Base-by-base conservation (phyloP, 2,113 vertebrate species). In the Notarius quadriscutis region DNA sequence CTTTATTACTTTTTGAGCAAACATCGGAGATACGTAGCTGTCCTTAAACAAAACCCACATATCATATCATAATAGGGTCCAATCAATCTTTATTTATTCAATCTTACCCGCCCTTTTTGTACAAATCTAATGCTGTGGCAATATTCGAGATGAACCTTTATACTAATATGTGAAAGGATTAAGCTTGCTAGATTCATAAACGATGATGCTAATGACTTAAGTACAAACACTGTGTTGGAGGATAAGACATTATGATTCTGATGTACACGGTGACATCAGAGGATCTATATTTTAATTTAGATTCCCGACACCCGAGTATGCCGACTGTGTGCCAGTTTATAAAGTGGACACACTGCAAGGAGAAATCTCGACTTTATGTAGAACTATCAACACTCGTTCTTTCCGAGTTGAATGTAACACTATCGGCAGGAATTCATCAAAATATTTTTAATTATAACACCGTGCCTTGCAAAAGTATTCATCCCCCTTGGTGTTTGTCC, bases 1-100 rank as follows among this genome's bases (percentile, higher is more conserved):
- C 81, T 77, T 85, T 82, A 87, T 83, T 82, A 81, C 67, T 74
- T 87, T 87, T 75, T 50, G 55, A 62, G 80, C 79, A 87, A 83
- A 87, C 80, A 60, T 7, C 60, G 20, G 84, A 77, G 65, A 78
- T 60, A 22, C 17, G 62, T 30, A 20, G 48, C 55, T 51, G 2
- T 71, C 30, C 57, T 75, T 53, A 83, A 82, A 75, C 34, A 87
- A 82, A 74, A 30, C 10, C 57, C 5, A 22, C 57, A 14, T 30
- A 30, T 83, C 17, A 12, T 83, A 34, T 71, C 55, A 71, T 80
- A 86, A 80, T n/a, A 80, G 75, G 75, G 30, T 79, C 75, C 41
- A 86, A 78, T 50, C 75, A 55, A 34, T 41, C 62, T 69, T 65
- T 86, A 79, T 81, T 86, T 86, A 69, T 67, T 81, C 12, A 86